Evolutionary conservation across 1,140 invertebrate genomes (phyloP).

Genomic region (Drosophila burlai): DNA sequence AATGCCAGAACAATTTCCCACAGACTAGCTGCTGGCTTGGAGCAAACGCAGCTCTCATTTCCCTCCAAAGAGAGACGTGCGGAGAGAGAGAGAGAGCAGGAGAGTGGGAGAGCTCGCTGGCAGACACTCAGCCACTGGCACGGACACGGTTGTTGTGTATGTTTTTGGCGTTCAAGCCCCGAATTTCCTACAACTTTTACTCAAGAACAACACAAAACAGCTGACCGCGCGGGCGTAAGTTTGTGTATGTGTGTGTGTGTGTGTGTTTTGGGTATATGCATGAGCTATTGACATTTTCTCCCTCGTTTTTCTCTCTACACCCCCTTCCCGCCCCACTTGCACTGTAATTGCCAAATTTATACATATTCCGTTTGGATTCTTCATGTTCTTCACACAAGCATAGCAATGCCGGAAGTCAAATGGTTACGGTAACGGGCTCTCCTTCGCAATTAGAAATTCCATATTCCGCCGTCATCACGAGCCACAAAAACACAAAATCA

Average conservation of each 20-base stretch:
- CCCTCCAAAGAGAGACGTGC: slow-evolving; percentile 12
- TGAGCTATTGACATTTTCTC: slow-evolving; percentile 49
- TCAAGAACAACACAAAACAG: slow-evolving; percentile 74
- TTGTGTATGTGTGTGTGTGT: neutral
- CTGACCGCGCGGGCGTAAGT: slow-evolving; percentile 49
- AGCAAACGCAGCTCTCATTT: slow-evolving; percentile 40
- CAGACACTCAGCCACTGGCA: slow-evolving; percentile 6
- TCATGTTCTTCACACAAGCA: neutral
- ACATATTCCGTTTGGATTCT: neutral
- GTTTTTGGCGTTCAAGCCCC: slow-evolving; percentile 7
- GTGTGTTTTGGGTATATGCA: slow-evolving; percentile 5
- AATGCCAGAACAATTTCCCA: slow-evolving; percentile 45
- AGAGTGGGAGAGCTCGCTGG: slow-evolving; percentile 11
- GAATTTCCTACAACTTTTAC: slow-evolving; percentile 25
- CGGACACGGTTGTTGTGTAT: slow-evolving; percentile 16
- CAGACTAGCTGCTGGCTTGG: slow-evolving; percentile 33
- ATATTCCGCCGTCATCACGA: slow-evolving; percentile 8
- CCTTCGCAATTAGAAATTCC: slow-evolving; percentile 7
- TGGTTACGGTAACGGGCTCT: neutral
- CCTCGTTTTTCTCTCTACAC: slow-evolving; percentile 3
- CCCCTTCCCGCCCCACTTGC: neutral
- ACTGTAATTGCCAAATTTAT: slow-evolving; percentile 32
- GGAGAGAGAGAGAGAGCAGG: slow-evolving; percentile 3
- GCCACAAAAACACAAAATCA: slow-evolving; percentile 26
- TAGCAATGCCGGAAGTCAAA: slow-evolving; percentile 9